These are phyloP conservation scores for Argentina silus DNA, from an alignment of 2,797 vertebrate species.

Conservation along the genomic window DNA sequence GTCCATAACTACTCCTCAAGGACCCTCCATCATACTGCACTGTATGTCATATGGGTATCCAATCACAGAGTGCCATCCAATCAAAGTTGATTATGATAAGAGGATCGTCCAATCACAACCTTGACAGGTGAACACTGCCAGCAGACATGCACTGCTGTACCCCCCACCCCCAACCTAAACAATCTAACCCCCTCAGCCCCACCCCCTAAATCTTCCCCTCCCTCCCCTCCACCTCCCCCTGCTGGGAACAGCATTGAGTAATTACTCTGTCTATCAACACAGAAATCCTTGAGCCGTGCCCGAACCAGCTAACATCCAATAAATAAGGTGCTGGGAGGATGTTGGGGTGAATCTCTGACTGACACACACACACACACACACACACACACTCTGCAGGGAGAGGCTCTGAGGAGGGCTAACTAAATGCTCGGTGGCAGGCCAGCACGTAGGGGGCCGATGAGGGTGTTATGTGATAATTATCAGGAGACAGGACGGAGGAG, in stretches of 20 bases:
- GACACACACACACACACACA: background rate
- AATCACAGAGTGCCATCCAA: too few relatives aligned
- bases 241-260: conserved; percentile 33
- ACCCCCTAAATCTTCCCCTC: background rate
- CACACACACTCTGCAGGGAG: background rate
- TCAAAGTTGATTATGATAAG: too few relatives aligned
- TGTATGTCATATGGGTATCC: too few relatives aligned
- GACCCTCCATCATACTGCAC: too few relatives aligned
- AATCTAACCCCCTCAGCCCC: background rate
- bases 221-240: background rate
- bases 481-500: background rate
- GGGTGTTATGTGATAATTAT: too few relatives aligned
- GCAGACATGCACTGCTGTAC: background rate
- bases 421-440: background rate
- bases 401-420: background rate
- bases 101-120: too few relatives aligned
- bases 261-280: conserved; percentile 38
- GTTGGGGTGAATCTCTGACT: background rate
- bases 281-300: conserved; percentile 46
- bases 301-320: conserved; percentile 29
- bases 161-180: background rate
- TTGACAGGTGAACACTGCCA: too few relatives aligned
- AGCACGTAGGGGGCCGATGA: background rate
- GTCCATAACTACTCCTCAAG: background rate
- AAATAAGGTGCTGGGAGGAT: conserved; percentile 7